A percentile compares a stretch with the other conserved stretches of the same genome.
phyloP scores from a whole-genome alignment of 2,113 vertebrate species.

The Neolamprologus tretocephalus region DNA sequence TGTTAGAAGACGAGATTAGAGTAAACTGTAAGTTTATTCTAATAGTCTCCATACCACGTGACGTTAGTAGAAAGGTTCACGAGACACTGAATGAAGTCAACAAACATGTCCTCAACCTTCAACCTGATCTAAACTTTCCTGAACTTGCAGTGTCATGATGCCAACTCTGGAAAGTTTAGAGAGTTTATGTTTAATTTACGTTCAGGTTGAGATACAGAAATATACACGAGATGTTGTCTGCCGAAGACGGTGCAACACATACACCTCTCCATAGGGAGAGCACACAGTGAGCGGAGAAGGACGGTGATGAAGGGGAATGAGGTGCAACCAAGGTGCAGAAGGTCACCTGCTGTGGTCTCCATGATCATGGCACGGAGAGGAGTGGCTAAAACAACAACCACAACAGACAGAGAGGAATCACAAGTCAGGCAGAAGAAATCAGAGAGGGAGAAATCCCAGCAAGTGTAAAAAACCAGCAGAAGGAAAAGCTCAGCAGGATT shows the following conservation, averaged over 20 bases:
- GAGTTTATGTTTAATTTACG: neutral
- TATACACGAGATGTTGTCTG: neutral
- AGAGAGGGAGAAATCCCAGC: neutral
- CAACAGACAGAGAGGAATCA: conserved; percentile 61
- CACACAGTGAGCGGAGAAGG: conserved; percentile 15
- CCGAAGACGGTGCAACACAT: neutral
- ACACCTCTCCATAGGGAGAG: conserved; percentile 53
- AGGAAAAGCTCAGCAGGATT: neutral
- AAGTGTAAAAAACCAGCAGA: neutral
- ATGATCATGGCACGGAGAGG: conserved; percentile 95
- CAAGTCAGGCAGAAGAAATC: conserved; percentile 34
- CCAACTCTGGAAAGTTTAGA: neutral
- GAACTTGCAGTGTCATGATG: neutral
- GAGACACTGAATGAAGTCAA: conserved; percentile 12
- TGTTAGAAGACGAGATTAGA: neutral
- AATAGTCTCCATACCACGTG: neutral
- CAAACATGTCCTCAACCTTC: conserved; percentile 12
- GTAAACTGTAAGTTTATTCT: neutral
- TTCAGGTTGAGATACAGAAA: neutral
- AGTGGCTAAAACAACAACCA: conserved; percentile 82
- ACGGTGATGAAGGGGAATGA: neutral
- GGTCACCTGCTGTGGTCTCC: conserved; percentile 97
- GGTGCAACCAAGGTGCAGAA: conserved; percentile 71
- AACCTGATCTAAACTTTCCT: neutral
- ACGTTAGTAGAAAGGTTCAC: conserved; percentile 38